Evolutionary conservation across 2,797 vertebrate species (phyloP).

Genomic region (Numenius phaeopus): DNA sequence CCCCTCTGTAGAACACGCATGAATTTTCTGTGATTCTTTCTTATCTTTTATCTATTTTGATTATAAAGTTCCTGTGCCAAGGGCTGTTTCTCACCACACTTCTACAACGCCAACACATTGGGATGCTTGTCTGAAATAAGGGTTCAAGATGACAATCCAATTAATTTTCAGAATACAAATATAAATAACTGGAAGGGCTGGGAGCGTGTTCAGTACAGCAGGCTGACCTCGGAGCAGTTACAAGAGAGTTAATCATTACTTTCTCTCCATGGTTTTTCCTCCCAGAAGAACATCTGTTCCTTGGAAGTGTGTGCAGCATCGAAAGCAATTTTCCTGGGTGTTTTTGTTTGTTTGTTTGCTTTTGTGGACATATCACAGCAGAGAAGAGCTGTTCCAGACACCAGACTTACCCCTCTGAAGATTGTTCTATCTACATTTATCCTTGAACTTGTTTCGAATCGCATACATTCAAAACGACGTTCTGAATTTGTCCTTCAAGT

Average conservation of each 20-base stretch:
- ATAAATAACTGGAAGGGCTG: background rate
- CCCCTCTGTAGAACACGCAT: rapidly evolving
- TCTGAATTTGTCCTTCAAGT: background rate
- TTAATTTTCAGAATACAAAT: background rate
- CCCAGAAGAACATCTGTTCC: background rate
- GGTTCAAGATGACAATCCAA: background rate
- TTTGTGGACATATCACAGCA: rapidly evolving
- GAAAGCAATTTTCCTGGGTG: background rate
- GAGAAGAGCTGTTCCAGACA: background rate
- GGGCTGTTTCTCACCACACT: background rate
- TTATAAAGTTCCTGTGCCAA: background rate
- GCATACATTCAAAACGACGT: rapidly evolving
- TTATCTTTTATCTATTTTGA: background rate
- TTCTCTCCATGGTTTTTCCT: background rate
- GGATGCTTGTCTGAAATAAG: background rate
- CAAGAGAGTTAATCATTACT: background rate
- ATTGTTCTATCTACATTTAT: background rate
- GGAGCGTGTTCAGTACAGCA: background rate
- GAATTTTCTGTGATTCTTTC: background rate
- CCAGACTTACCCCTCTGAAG: background rate
- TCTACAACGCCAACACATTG: rapidly evolving
- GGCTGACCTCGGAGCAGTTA: background rate
- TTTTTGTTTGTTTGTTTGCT: background rate
- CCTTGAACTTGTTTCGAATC: background rate
- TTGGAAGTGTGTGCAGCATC: background rate